Conservation (phyloP, 2,113 vertebrate genomes). For the Silurus asotus region DNA sequence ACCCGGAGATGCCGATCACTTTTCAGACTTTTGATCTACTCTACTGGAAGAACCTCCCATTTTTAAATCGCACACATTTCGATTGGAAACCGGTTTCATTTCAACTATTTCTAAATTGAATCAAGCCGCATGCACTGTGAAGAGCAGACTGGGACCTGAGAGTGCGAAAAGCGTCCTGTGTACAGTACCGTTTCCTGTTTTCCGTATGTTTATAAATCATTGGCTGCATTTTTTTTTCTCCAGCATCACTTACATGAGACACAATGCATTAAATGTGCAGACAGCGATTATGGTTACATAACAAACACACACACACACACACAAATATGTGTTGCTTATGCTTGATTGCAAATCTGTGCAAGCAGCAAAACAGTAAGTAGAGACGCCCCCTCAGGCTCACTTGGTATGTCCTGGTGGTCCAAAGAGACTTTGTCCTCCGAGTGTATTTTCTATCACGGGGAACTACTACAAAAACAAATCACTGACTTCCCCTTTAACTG, state of each 20-base stretch:
- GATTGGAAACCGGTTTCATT: neutral
- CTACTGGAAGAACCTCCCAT: neutral
- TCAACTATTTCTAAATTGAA: neutral
- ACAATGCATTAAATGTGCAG: neutral
- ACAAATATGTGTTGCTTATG: neutral
- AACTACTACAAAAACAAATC: neutral
- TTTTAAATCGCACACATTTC: neutral
- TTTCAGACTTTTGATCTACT: neutral
- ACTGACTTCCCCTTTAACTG: neutral
- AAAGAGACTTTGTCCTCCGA: neutral
- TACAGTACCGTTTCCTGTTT: neutral
- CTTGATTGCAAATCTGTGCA: neutral
- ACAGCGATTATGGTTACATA: neutral
- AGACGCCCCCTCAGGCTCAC: neutral
- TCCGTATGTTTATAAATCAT: neutral
- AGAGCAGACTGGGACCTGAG: neutral
- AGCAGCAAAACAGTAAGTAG: neutral
- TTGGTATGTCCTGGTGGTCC: neutral
- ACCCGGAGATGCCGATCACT: neutral
- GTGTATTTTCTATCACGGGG: neutral
- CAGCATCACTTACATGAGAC: neutral
- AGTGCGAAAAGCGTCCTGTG: neutral
- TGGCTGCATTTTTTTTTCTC: neutral
- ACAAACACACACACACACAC: no score
- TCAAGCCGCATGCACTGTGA: neutral